Base-by-base conservation (phyloP, 1,140 invertebrate species). In the Trypoxylus dichotomus region DNA sequence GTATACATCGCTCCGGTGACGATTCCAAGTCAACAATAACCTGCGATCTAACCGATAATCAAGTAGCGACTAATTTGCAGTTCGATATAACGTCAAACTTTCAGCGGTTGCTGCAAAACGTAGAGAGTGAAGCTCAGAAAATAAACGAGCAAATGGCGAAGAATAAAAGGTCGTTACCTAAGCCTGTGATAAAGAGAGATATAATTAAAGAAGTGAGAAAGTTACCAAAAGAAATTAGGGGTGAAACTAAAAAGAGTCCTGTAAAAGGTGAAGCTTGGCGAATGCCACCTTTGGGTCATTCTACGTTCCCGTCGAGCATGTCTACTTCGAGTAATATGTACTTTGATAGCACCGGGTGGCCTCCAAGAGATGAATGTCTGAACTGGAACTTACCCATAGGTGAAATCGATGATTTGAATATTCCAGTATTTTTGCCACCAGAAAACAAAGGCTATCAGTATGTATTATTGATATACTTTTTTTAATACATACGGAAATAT, bases 391-490 rank as follows among this genome's bases (percentile, higher is more conserved):
- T 85, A 25, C 80, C 82, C 11, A 29, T 84, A 15, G 77, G 78
- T 15, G 80, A 86, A 21, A 84, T 85, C 74, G 79, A 89, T 0
- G 85, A 89, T 60, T 84, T 86, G 10, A 80, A 88, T 77, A 86
- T 89, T 73, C 89, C 89, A 6, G 87, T 93, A 8, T 93, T 93
- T 85, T 85, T 94, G 78, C 90, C 92, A 1, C 91, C 92, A 74
- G 92, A 94, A 85, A 93, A 94, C 84, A 94, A 94, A 85, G 93
- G 93, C 75, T 91, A 91, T 85, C 89, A 90, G 93, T 94, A 88
- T 90, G 89, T 86, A 29, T 68, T 25, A 11, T 19, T 58, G 15
- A 10, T 58, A 13, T 58, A 8, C 1, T 24, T 58, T 60, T 3
- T 13, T 11, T 1, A 0, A 5, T 58, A n/a, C n/a, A n/a, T n/a